Base-by-base conservation (phyloP, 1,140 invertebrate genomes). In the Macrobrachium rosenbergii region DNA sequence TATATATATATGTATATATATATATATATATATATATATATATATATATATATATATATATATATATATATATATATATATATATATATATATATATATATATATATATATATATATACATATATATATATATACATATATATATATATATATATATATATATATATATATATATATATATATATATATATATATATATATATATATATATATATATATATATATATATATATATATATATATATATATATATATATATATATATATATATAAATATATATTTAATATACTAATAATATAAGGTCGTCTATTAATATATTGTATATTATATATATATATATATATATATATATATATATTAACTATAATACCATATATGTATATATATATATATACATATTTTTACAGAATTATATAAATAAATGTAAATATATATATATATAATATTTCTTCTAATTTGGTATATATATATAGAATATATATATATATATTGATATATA, bases 211-310 rank as follows among this genome's bases (percentile, higher is more conserved):
- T 14, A 78, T 14, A 19, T 21, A 78, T 43, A 76, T 43, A 76
- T 43, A 76, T 43, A 76, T 43, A 76, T 76, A 76, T 76, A 76
- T 76, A 76, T 76, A 76, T 76, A 43, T 76, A 76, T 76, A 76
- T 76, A 76, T 76, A 76, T 76, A 76, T 76, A 76, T 76, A 76
- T 76, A 76, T 76, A 76, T 76, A 76, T 76, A 28, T 76, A 76
- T 76, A 76, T 76, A 28, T 21, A 63, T 63, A 63, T 63, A 63
- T 63, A 63, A 2, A 63, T 63, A 63, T 63, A 63, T 63, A 63
- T 63, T 12, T 63, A 63, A 37, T 37, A 37, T 37, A n/a, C n/a
- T 63, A 63, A 12, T 12, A 12, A 63, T n/a, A n/a, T n/a, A n/a
- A n/a, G n/a, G n/a, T n/a, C n/a, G n/a, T n/a, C n/a, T n/a, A n/a